Evolutionary conservation across 37 sponge, comb jelly and placozoan genomes (phyloP), one percentile per base, ranked within the genome.

Genomic region (Oopsacas minuta): DNA sequence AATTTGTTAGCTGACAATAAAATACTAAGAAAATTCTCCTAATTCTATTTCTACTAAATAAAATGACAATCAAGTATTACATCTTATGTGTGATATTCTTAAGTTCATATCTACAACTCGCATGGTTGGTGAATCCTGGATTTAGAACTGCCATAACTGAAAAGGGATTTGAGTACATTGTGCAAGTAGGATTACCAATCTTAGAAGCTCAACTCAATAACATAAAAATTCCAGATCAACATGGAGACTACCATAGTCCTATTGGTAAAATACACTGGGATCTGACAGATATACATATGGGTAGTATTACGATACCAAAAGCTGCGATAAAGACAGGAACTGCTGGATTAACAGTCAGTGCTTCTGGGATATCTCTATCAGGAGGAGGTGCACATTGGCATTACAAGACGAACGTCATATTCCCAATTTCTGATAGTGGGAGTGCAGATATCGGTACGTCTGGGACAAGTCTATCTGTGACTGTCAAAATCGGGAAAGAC

Each of bases 161-260:
- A 46, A 94, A 90, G 37, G 95, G 95, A 38, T 82, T 94, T 39
- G 85, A 90, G 52, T 94, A 92, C 52, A 81, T 94, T 37, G 39
- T 84, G 1, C 83, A 91, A 61, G 88, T 93, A 0, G 93, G 89
- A 5, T 52, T 93, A 23, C 96, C 96, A 15, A 93, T 95, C 36
- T 82, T 95, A 85, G 89, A 91, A 39, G 36, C 88, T n/a, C 81
- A 88, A 32, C 88, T 95, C 22, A 86, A 89, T 36, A 86, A 84
- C 39, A 22, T 90, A 0, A 39, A 52, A 12, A 95, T 95, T 30
- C 93, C 96, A 39, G 90, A 93, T 52, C 86, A 89, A 28, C 86
- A 83, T 8, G 95, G 95, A 20, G 69, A 36, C 52, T 89, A 88
- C 36, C 83, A 52, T 22, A 53, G 87, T n/a, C 93, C 95, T 34